These are phyloP conservation scores for Loris lydekkerianus DNA, from an alignment of 2,797 vertebrate genomes.

Conservation along the genomic window DNA sequence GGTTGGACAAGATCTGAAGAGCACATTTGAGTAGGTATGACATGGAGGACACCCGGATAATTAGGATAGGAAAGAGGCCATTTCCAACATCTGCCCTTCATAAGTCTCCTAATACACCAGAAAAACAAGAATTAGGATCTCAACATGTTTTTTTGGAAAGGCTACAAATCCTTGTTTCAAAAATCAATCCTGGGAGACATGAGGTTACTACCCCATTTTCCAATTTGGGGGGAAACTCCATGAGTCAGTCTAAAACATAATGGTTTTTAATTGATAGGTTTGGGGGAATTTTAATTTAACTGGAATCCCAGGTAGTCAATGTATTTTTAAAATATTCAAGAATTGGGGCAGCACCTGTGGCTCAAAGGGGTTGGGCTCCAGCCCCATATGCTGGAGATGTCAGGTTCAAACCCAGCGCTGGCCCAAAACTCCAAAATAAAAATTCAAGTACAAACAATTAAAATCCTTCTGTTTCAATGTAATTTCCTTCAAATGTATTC, in stretches of 20 bases:
- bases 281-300: neutral
- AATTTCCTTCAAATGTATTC: neutral
- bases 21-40: neutral
- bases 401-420: too few species aligned
- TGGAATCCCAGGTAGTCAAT: neutral
- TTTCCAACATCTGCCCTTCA: neutral
- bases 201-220: neutral
- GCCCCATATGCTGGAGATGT: too few species aligned
- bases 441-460: neutral
- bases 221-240: neutral
- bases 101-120: neutral
- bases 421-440: too few species aligned
- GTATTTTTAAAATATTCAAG: conserved; percentile 30
- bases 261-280: neutral
- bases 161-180: neutral
- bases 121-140: conserved; percentile 2
- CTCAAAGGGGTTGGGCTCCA: too few species aligned
- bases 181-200: conserved; percentile 26
- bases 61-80: neutral
- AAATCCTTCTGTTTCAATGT: neutral
- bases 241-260: neutral
- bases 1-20: neutral
- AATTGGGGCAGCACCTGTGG: neutral
- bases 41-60: neutral
- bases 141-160: conserved; percentile 41